Percentiles rank a stretch among this genome's conserved stretches.
phyloP scores from a whole-genome alignment of 2,888 invertebrate genomes.

The Adelphocoris suturalis region DNA sequence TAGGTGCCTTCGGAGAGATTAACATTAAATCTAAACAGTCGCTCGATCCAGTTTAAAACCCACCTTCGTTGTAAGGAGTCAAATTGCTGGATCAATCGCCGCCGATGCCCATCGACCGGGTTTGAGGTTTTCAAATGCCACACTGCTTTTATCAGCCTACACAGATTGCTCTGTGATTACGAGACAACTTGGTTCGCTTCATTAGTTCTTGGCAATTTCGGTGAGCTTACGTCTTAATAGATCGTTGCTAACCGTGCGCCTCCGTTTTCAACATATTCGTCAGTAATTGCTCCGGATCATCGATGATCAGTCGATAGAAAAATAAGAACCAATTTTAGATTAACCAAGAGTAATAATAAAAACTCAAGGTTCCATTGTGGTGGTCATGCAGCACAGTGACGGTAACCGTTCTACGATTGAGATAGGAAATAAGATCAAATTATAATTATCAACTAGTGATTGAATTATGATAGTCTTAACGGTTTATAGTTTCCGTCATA shows the following conservation, averaged over 20 bases:
- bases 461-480: too few relatives aligned
- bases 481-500: too few relatives aligned
- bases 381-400: neutral
- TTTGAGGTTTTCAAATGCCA: conserved; percentile 29
- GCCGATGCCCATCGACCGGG: neutral
- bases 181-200: conserved; percentile 29
- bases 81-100: conserved; percentile 52
- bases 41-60: conserved; percentile 14
- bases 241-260: neutral
- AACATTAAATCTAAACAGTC: conserved; percentile 66
- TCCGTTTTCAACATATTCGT: too few relatives aligned
- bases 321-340: too few relatives aligned
- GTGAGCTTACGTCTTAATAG: neutral
- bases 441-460: too few relatives aligned
- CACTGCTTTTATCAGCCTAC: conserved; percentile 41
- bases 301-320: too few relatives aligned
- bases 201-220: conserved; percentile 31
- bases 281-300: too few relatives aligned
- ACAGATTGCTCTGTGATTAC: neutral
- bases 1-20: conserved; percentile 62
- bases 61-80: conserved; percentile 34
- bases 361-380: neutral
- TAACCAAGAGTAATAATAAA: neutral
- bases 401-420: neutral
- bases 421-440: too few relatives aligned